These are phyloP conservation scores for Coreoperca whiteheadi DNA, from an alignment of 2,113 vertebrate genomes.

Conservation along the genomic window DNA sequence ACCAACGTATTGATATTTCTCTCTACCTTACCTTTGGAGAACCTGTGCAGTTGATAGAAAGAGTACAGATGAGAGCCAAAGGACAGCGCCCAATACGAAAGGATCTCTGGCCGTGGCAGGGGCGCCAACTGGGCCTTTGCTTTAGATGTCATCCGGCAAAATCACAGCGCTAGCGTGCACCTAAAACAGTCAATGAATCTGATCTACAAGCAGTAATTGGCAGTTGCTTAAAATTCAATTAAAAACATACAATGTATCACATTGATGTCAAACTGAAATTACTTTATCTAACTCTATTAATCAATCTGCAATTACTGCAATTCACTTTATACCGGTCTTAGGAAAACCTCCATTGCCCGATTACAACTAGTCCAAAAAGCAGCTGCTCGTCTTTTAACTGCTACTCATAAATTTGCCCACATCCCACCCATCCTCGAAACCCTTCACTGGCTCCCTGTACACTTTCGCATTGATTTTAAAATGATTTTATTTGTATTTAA, in stretches of 20 bases:
- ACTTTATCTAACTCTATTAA: too few species aligned
- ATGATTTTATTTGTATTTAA: too few species aligned
- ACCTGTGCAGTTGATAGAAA: slow-evolving; percentile 83
- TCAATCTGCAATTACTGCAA: too few species aligned
- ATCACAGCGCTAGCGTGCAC: slow-evolving; percentile 15
- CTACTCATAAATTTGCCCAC: too few species aligned
- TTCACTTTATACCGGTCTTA: too few species aligned
- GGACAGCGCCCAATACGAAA: slow-evolving; percentile 81
- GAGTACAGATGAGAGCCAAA: slow-evolving; percentile 84
- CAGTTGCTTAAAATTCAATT: background rate
- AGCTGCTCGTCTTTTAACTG: too few species aligned
- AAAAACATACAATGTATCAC: background rate
- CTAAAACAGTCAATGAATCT: slow-evolving; percentile 24
- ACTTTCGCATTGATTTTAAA: too few species aligned
- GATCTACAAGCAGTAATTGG: background rate
- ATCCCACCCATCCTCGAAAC: too few species aligned
- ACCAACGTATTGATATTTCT: background rate
- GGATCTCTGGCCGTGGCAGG: slow-evolving; percentile 78
- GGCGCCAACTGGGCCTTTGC: slow-evolving; percentile 51
- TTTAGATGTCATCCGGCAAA: slow-evolving; percentile 66
- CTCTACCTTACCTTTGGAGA: slow-evolving; percentile 81
- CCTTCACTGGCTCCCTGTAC: too few species aligned
- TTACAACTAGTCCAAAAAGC: too few species aligned
- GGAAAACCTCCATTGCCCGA: too few species aligned
- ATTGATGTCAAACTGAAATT: background rate